Evolutionary conservation across 2,888 invertebrate genomes (phyloP).

Genomic region (Smittia sp.): DNA sequence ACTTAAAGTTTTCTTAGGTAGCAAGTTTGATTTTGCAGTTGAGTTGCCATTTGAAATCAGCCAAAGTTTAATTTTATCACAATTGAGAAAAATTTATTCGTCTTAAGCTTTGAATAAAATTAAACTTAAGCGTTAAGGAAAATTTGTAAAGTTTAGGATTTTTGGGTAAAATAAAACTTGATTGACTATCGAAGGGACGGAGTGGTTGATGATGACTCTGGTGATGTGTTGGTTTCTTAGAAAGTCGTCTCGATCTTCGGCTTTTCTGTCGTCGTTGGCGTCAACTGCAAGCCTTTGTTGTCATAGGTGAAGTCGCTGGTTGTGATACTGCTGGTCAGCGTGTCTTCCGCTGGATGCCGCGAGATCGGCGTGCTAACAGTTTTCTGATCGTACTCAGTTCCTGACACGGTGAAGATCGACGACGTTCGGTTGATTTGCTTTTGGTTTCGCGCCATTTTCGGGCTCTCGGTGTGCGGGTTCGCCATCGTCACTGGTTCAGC

Average conservation of each 20-base stretch:
- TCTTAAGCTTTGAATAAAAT: not conserved
- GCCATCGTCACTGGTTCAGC: constrained; percentile 51
- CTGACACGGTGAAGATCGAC: constrained; percentile 25
- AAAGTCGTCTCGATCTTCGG: constrained; percentile 44
- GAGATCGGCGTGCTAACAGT: constrained; percentile 71
- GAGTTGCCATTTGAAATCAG: not conserved
- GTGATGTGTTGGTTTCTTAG: not conserved
- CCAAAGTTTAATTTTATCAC: constrained; percentile 1
- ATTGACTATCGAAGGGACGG: not conserved
- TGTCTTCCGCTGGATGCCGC: constrained; percentile 73
- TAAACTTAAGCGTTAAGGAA: too few species aligned
- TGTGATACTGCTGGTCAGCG: constrained; percentile 45
- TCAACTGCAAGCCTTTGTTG: constrained; percentile 72
- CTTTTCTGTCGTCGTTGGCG: constrained; percentile 54
- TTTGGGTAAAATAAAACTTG: not conserved
- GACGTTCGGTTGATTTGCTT: constrained; percentile 10
- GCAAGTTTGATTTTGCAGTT: too few species aligned
- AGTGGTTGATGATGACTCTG: not conserved
- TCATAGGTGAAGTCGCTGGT: constrained; percentile 76
- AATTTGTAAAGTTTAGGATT: not conserved
- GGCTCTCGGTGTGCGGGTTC: constrained; percentile 56
- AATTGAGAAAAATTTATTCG: not conserved
- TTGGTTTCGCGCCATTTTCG: constrained; percentile 49
- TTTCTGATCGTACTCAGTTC: constrained; percentile 51
- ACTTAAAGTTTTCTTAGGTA: not conserved